A percentile compares a stretch with the other conserved stretches of the same genome.
Evolutionary conservation across 2,888 invertebrate species (phyloP).

Genomic region (Chrysopilus asiliformis): DNA sequence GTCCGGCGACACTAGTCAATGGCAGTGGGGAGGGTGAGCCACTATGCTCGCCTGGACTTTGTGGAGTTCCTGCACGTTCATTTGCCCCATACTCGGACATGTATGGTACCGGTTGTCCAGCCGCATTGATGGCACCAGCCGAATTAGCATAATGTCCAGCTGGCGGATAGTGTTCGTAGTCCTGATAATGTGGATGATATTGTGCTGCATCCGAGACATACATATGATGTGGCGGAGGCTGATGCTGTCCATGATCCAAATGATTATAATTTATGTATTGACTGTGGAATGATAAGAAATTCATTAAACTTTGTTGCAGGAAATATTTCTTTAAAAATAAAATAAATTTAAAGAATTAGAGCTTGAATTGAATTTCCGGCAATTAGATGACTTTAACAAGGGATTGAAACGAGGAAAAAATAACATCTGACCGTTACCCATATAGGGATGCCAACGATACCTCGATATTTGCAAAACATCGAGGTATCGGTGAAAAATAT

Average conservation of each 20-base stretch:
- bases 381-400: too few species aligned
- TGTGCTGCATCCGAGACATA: slow-evolving; percentile 22
- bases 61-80: slow-evolving; percentile 39
- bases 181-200: slow-evolving; percentile 39
- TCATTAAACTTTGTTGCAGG: too few species aligned
- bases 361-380: too few species aligned
- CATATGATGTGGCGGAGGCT: slow-evolving; percentile 15
- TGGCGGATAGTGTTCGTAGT: slow-evolving; percentile 43
- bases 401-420: too few species aligned
- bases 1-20: slow-evolving; percentile 33
- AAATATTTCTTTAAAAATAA: too few species aligned
- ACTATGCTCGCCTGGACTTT: slow-evolving; percentile 44
- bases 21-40: slow-evolving; percentile 42
- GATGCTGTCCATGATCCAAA: slow-evolving; percentile 20
- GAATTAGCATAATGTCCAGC: slow-evolving; percentile 36
- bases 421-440: too few species aligned
- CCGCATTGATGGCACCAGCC: slow-evolving; percentile 17
- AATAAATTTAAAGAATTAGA: too few species aligned
- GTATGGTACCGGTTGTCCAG: slow-evolving; percentile 18
- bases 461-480: too few species aligned
- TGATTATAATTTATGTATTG: slow-evolving; percentile 38
- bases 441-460: too few species aligned
- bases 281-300: too few species aligned
- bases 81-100: slow-evolving; percentile 34
- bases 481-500: too few species aligned